Evolutionary conservation across 2,888 invertebrate species (phyloP), one percentile per base, ranked within the genome.

Genomic region (Troilus luridus): DNA sequence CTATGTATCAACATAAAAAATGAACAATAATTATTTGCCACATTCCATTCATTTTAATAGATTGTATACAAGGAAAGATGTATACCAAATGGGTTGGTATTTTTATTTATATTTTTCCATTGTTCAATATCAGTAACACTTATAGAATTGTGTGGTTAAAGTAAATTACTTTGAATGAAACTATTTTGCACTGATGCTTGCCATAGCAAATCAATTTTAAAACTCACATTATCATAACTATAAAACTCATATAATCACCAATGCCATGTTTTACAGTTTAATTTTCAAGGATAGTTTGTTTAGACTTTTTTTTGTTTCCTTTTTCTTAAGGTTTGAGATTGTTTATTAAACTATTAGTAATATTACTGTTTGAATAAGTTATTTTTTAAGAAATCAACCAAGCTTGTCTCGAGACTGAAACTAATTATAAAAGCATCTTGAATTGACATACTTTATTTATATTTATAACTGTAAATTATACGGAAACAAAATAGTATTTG

Each of bases 361-460:
- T 72, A 72, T 77, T 19, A 41, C 41, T 77, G 27, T 77, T 77
- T 77, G 72, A 77, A 41, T 77, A 41, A 85, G 85, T 85, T 58
- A 56, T 85, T 85, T 58, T 81, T 85, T 85, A 85, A 85, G 85
- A n/a, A n/a, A 85, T 56, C 56, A 85, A 85, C 85, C 56, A 56
- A 56, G 85, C 85, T 85, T 85, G 85, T 58, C 56, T 85, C 56
- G 56, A 85, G 85, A 85, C 85, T 85, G 85, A 85, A 21, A 12
- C 21, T 85, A 85, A 85, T 85, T 85, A 58, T 85, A 85, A 56
- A 56, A 85, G 21, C 5, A 12, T 85, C 85, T 85, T 85, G 85
- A 85, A 85, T 56, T 85, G 85, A 58, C 85, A 56, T 85, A 85
- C 85, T 56, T 85, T 1, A 85, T 85, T 85, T 56, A 58, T 85